These are phyloP conservation scores for Saccopteryx leptura DNA, from an alignment of 2,113 vertebrate genomes.

Conservation along the genomic window DNA sequence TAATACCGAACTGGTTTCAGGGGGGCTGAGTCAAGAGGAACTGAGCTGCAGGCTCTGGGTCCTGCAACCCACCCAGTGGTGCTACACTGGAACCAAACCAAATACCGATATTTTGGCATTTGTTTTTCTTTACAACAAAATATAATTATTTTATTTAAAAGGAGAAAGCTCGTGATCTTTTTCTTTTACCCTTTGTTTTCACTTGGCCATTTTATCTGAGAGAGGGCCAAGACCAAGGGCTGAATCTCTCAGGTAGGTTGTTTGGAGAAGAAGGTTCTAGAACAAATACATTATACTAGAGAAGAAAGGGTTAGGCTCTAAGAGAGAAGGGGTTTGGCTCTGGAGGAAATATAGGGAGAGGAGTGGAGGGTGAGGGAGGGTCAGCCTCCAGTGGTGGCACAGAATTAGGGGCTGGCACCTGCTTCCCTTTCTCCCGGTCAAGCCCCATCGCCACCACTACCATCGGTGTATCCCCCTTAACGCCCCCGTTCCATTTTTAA, in stretches of 20 bases:
- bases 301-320: too few relatives aligned
- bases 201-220: neutral
- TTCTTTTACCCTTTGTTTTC: neutral
- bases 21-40: neutral
- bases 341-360: neutral
- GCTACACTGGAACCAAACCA: neutral
- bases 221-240: neutral
- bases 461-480: neutral
- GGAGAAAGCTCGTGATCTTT: neutral
- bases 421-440: accelerated
- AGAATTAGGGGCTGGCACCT: neutral
- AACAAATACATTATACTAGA: neutral
- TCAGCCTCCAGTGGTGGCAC: neutral
- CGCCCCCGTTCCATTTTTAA: neutral
- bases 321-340: neutral
- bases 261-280: neutral
- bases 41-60: neutral
- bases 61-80: neutral
- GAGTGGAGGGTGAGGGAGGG: too few relatives aligned
- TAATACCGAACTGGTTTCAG: neutral
- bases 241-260: neutral
- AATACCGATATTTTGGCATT: neutral
- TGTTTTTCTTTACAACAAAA: neutral
- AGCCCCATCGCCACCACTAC: neutral
- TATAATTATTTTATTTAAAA: neutral